phyloP scores from a whole-genome alignment of 1,140 invertebrate species.

The Zelostemma sp. region DNA sequence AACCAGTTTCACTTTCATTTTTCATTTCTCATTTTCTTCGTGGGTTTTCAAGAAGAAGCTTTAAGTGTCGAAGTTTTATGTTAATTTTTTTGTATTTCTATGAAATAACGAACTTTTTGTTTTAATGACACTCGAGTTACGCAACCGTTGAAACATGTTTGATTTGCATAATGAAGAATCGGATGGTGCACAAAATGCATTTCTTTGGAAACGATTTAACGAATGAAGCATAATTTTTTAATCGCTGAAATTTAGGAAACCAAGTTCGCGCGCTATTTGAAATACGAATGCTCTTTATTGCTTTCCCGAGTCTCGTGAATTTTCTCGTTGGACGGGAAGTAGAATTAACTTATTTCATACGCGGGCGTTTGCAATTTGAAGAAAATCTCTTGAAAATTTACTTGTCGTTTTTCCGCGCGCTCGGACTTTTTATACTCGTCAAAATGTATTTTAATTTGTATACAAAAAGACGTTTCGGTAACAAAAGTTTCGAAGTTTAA shows the following conservation, averaged over 20 bases:
- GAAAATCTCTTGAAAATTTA: conserved; percentile 11
- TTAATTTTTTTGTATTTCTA: no score
- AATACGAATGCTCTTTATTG: not conserved
- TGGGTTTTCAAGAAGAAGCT: no score
- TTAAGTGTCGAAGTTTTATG: no score
- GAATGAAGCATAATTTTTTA: not conserved
- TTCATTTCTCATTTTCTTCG: conserved; percentile 39
- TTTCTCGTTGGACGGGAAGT: conserved; percentile 22
- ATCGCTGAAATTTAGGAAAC: not conserved
- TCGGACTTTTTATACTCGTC: conserved; percentile 8
- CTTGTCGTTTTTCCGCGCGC: not conserved
- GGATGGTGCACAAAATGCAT: conserved; percentile 1
- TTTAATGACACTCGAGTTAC: no score
- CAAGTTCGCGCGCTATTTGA: not conserved
- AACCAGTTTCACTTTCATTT: conserved; percentile 27
- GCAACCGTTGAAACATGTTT: no score
- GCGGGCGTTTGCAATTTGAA: no score
- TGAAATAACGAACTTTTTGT: no score
- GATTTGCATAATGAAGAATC: no score
- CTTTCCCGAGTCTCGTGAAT: conserved; percentile 25
- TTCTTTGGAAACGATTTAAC: not conserved
- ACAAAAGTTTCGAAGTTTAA: no score
- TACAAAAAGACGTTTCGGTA: no score
- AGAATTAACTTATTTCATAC: conserved; percentile 37
- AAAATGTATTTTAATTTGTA: not conserved